Base-by-base conservation (phyloP, 2,888 invertebrate genomes). In the Bhutanitis thaidina region DNA sequence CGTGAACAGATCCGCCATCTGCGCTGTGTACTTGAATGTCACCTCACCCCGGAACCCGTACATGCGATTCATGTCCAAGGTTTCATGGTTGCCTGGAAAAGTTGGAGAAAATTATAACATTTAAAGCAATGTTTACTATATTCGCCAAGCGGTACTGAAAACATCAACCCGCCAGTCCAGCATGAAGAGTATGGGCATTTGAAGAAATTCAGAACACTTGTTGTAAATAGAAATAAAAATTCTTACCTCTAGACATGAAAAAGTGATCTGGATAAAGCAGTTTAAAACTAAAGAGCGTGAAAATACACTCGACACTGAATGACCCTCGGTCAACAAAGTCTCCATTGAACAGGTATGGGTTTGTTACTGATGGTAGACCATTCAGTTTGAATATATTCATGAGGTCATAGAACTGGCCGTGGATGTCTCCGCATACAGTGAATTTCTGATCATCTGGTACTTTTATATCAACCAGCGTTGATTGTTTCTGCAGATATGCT, bases 11-110 rank as follows among this genome's bases (percentile, higher is more conserved):
- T 98, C 97, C 0, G 97, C 96, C 98, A 99, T 99, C 78, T 97
- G 95, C 14, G 93, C 91, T 0, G 96, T 95, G 82, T 98, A 99
- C 86, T 99, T 99, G 5, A 96, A 93, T 67, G 97, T 96, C 0
- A 99, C 99, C 89, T 99, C 99, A 1, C 99, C 99, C 58, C 98
- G 96, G 90, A 99, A 99, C 1, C 99, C 99, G 81, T 99, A 99
- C 96, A 99, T 98, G 84, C 98, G 96, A 87, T 99, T 99, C 99
- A 99, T 99, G 54, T 96, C 97, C 39, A 95, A 92, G 64, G 98
- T 98, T 78, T 99, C 99, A 77, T 99, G 99, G 86, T 99, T 99
- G n/a, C 98, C 97, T 97, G 77, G 1, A 64, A 58, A 34, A 9
- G 27, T 3, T 27, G 20, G 20, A 20, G 3, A 20, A 20, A 5